Evolutionary conservation across 2,113 vertebrate genomes (phyloP).

Genomic region (Hypomesus transpacificus): DNA sequence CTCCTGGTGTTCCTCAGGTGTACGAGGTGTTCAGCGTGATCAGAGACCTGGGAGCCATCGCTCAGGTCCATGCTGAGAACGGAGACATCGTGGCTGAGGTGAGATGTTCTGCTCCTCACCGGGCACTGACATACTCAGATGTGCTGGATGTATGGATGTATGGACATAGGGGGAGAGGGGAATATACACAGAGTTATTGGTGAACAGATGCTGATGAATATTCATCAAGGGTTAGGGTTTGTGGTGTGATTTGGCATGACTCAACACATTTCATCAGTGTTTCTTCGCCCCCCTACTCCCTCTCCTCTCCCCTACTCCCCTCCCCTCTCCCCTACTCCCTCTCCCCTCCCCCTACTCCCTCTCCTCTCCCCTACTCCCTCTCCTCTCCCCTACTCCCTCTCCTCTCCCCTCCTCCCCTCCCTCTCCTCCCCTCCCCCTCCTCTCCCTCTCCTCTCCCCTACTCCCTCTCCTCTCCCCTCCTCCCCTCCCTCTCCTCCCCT

Average conservation of each 20-base stretch:
- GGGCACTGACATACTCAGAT: conserved; percentile 36
- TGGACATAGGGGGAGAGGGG: background rate
- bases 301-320: background rate
- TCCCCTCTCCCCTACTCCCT: no score
- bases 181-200: background rate
- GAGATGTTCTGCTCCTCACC: conserved; percentile 8
- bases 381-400: no score
- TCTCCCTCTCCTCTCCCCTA: no score
- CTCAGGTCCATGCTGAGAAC: conserved; percentile 95
- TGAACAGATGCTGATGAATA: conserved; percentile 38
- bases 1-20: conserved; percentile 72
- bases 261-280: no score
- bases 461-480: no score
- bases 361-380: no score
- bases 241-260: conserved; percentile 11
- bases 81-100: conserved; percentile 97
- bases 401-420: no score
- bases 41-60: conserved; percentile 92
- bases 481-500: no score
- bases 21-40: conserved; percentile 95
- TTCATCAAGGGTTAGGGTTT: conserved; percentile 19
- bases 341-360: no score
- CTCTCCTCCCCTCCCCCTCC: no score
- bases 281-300: background rate
- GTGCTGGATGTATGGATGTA: conserved; percentile 82